Evolutionary conservation across 2,113 vertebrate genomes (phyloP).

Genomic region (Tupaia chinensis): DNA sequence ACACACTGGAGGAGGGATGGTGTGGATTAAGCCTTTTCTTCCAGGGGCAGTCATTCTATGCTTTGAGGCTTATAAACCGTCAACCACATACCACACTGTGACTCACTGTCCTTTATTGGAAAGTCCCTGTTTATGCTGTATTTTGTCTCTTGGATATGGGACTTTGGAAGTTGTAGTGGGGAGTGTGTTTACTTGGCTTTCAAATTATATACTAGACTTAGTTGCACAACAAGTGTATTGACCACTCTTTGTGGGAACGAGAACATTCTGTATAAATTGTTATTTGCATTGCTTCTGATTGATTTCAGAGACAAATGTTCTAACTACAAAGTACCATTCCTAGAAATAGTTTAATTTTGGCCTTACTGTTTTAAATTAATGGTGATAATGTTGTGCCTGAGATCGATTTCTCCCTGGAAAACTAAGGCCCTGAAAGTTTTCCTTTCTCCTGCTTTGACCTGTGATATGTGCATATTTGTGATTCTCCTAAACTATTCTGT

Average conservation of each 20-base stretch:
- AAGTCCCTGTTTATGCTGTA: conserved; percentile 49
- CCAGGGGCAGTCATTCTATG: neutral
- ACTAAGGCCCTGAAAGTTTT: neutral
- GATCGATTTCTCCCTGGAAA: neutral
- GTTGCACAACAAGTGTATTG: neutral
- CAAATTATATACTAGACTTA: conserved; percentile 19
- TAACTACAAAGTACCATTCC: neutral
- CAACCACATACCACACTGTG: neutral
- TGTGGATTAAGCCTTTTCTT: neutral
- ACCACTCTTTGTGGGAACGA: neutral
- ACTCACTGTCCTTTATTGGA: conserved; percentile 62
- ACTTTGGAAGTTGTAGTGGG: conserved; percentile 12
- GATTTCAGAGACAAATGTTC: neutral
- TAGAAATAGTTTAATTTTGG: neutral
- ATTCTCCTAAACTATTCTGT: neutral
- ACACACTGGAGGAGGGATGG: neutral
- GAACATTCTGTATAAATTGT: neutral
- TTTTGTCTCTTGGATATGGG: conserved; percentile 50
- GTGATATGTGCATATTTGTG: neutral
- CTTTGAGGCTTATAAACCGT: neutral
- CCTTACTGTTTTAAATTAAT: neutral
- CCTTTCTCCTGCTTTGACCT: neutral
- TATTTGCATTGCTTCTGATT: neutral
- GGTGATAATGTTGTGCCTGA: neutral
- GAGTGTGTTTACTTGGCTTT: neutral